A percentile compares a stretch with the other conserved stretches of the same genome.
Conservation (phyloP, 1,140 invertebrate species). For the Atta colombica region DNA sequence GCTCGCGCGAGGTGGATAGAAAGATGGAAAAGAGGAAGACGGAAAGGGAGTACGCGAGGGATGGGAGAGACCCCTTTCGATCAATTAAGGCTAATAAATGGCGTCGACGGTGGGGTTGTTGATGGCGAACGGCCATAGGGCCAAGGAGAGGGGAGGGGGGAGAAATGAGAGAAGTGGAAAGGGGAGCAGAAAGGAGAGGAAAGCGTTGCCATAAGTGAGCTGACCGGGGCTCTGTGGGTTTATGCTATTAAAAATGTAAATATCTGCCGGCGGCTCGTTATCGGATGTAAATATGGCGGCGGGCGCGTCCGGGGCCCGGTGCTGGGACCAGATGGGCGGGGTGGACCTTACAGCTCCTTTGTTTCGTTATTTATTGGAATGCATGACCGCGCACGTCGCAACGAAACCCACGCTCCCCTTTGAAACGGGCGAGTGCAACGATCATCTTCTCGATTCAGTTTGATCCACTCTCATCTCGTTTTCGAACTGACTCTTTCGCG, state of each 20-base stretch:
- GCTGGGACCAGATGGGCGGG: constrained; percentile 72
- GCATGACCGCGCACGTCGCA: constrained; percentile 49
- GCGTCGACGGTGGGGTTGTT: constrained; percentile 75
- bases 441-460: constrained; percentile 11
- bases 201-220: constrained; percentile 71
- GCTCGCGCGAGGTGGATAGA: constrained; percentile 44
- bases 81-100: constrained; percentile 86
- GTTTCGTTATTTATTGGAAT: constrained; percentile 85
- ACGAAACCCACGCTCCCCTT: constrained; percentile 64
- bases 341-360: constrained; percentile 77
- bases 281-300: constrained; percentile 85
- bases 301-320: constrained; percentile 50
- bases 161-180: constrained; percentile 68
- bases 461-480: constrained; percentile 35
- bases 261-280: constrained; percentile 86
- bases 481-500: neutral
- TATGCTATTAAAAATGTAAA: constrained; percentile 87
- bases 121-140: constrained; percentile 67
- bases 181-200: constrained; percentile 74
- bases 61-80: constrained; percentile 79
- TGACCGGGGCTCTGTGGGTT: constrained; percentile 80
- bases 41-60: neutral
- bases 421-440: constrained; percentile 21
- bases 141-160: neutral
- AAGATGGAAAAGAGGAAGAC: constrained; percentile 9